Percentiles rank a stretch among this genome's conserved stretches.
These are phyloP conservation scores for Eupithecia dodoneata DNA, from an alignment of 2,888 invertebrate genomes.

Conservation along the genomic window DNA sequence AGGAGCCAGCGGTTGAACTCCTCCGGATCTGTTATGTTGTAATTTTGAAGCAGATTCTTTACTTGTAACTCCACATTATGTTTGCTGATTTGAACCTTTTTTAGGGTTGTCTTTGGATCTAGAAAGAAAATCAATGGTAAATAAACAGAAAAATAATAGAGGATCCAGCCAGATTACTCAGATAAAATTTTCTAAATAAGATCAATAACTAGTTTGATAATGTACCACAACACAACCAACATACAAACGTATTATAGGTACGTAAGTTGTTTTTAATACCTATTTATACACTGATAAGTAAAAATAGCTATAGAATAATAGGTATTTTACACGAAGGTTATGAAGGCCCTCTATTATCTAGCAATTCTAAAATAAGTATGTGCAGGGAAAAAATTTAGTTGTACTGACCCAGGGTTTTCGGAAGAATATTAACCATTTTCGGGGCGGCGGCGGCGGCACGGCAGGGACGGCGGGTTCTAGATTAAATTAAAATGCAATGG, in stretches of 20 bases:
- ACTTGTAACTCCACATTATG: slow-evolving; percentile 67
- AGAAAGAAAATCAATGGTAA: background rate
- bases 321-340: background rate
- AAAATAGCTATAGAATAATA: no score
- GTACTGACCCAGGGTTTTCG: slow-evolving; percentile 49
- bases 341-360: background rate
- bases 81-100: slow-evolving; percentile 64
- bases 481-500: no score
- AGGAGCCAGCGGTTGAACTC: slow-evolving; percentile 90
- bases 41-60: slow-evolving; percentile 54
- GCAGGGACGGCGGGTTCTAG: no score
- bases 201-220: background rate
- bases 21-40: slow-evolving; percentile 67
- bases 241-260: no score
- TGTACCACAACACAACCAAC: background rate
- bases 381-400: background rate
- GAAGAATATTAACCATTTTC: slow-evolving; percentile 49
- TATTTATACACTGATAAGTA: no score
- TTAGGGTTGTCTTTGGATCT: slow-evolving; percentile 43
- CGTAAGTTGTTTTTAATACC: no score
- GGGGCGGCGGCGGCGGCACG: background rate
- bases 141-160: background rate
- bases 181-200: background rate
- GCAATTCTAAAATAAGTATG: background rate
- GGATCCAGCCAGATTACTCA: background rate